Evolutionary conservation across 2,113 vertebrate genomes (phyloP), one percentile per base, ranked within the genome.

Genomic region (Xenus cinereus): DNA sequence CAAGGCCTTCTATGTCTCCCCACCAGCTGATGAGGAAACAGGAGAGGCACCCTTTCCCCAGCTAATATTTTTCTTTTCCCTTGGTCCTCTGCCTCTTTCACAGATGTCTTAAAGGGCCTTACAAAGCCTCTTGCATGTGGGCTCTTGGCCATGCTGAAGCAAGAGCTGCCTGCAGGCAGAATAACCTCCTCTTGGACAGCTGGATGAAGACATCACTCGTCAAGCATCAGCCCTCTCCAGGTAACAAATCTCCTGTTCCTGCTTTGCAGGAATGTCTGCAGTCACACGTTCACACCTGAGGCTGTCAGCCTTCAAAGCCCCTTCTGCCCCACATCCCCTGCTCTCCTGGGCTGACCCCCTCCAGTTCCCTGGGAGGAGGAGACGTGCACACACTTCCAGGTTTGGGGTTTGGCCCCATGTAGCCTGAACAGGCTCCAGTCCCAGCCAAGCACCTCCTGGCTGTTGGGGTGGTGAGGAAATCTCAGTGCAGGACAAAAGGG

Each of bases 191-290:
- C 86, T 96, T 96, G 97, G 96, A 96, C 96, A 97, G 97, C 94
- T 97, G 94, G 96, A 98, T 97, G 97, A 97, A 96, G 96, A 96
- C 92, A 97, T 98, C 98, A 98, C 95, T 98, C 97, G 0, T 96
- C 97, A 89, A 67, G 82, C 56, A 59, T 89, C 92, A 96, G 57
- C 91, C 62, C 72, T 96, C 75, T 92, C 94, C 95, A 94, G 94
- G 96, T 97, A 96, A 97, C 94, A 97, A 96, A 97, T 96, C 92
- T 97, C 88, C 74, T 83, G 89, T 91, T 97, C 81, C 90, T 96
- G 88, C 81, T 89, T 57, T 66, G 66, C 95, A 97, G 95, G 97
- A 97, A 96, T 97, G 96, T 96, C 85, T 97, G 96, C 95, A 98
- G 94, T 96, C 88, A 96, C 97, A 89, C 41, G 92, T 94, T 97